Evolutionary conservation across 2,113 vertebrate genomes (phyloP), one percentile per base, ranked within the genome.

Genomic region (Neodontobutis hainanensis): DNA sequence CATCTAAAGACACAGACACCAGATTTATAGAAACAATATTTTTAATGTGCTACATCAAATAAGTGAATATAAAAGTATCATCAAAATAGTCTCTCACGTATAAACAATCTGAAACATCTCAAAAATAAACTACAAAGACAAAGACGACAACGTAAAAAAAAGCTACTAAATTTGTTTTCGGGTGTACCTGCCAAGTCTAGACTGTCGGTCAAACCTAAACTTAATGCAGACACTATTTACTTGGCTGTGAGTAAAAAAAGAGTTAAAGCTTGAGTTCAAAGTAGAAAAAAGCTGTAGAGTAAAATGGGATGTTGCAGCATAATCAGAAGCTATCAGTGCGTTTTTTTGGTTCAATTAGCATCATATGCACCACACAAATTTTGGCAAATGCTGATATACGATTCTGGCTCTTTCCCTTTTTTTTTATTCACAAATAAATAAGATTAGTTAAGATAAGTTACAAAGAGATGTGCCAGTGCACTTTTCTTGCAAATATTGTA

Each of bases 11-110:
- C 36, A 52, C 12, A 61, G 74, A 64, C 42, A 60, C 48, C 2
- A 34, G 0, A 35, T 0, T 3, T 84, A 79, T 76, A 89, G 82
- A 89, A 90, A 90, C 78, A 85, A 85, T 81, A 90, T 65, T 61
- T 93, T 93, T 92, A 92, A 91, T 92, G 56, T 88, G 81, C 90
- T 91, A 92, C 87, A 86, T 81, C 46, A 43, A 84, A 55, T 27
- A 27, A 27, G 81, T 69, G 62, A 81, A 87, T 92, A 90, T 85
- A 92, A 91, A 92, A 87, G 81, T 87, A 86, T 86, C 51, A 82
- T 88, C 81, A 92, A 93, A 94, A 92, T 92, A 92, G 70, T 81
- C 84, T 93, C 83, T 92, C 78, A 84, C 78, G 73, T 90, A 93
- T 89, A 93, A 89, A 93, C 89, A 85, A 90, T 86, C 65, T 82